Base-by-base conservation (phyloP, 1,140 invertebrate genomes). In the Meloidogyne exigua region DNA sequence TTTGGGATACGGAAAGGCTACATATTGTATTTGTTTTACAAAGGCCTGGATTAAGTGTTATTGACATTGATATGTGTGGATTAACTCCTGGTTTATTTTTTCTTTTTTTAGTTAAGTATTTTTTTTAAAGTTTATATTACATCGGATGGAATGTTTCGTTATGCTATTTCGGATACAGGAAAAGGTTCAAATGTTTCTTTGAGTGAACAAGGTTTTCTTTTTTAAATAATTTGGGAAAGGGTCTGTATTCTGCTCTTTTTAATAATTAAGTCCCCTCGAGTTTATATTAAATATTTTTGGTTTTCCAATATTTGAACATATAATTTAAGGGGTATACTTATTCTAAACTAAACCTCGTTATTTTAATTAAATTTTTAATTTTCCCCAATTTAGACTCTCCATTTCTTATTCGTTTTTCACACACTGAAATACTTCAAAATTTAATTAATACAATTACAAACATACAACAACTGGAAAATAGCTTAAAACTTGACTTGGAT, bases 1-100 rank as follows among this genome's bases (percentile, higher is more conserved):
- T 87, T 12, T 87, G 81, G 79, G 85, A 87, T 71, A 80, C 82
- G 1, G 86, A 86, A 23, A 75, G 71, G 11, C 64, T 87, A 57
- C 78, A 84, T 23, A 63, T 49, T 32, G 67, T 82, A n/a, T 81
- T 86, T 32, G 70, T 72, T 13, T 72, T 84, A 21, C 72, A 81
- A 36, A 21, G 18, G 12, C 63, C 80, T 11, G 79, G 76, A 18
- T 68, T 74, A 23, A 82, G 39, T 23, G 66, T 83, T 28, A 62
- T 87, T 26, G 86, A 87, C 68, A 70, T 82, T 13, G 85, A 87
- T 64, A 76, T 87, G 74, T 83, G 85, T 72, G 85, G 85, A n/a
- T 39, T 85, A 1, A 85, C 76, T 13, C 85, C 86, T 0, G 72
- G 72, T 73, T 57, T 28, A 25, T 18, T 72, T 72, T 62, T 9